Conservation (phyloP, 2,888 invertebrate genomes). For the Cephus runcator region DNA sequence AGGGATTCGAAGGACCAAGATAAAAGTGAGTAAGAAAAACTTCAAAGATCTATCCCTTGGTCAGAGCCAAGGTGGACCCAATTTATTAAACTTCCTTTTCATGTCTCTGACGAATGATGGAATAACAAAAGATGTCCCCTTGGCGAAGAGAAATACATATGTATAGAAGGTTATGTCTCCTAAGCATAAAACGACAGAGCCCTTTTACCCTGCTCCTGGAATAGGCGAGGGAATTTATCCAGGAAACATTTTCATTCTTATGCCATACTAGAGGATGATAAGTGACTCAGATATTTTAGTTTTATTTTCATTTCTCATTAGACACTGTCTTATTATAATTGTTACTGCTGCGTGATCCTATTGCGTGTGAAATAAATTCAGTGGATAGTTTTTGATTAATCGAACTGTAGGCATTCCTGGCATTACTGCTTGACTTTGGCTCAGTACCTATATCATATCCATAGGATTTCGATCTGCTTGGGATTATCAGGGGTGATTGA, state of each 20-base stretch:
- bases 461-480: background rate
- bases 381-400: background rate
- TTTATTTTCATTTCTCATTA: background rate
- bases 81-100: background rate
- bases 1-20: background rate
- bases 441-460: background rate
- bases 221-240: background rate
- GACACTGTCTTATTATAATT: background rate
- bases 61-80: background rate
- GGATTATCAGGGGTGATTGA: background rate
- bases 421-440: background rate
- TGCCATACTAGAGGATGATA: background rate
- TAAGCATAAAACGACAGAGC: background rate
- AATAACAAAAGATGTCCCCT: background rate
- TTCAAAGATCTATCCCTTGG: background rate
- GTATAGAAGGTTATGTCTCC: background rate
- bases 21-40: background rate
- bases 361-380: background rate
- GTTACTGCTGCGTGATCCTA: background rate
- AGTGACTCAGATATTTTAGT: background rate
- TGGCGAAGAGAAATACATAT: background rate
- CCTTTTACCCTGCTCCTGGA: background rate
- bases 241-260: background rate
- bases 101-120: background rate
- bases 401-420: background rate